These are phyloP conservation scores for Bombus polaris DNA, from an alignment of 1,140 invertebrate genomes.

Conservation along the genomic window DNA sequence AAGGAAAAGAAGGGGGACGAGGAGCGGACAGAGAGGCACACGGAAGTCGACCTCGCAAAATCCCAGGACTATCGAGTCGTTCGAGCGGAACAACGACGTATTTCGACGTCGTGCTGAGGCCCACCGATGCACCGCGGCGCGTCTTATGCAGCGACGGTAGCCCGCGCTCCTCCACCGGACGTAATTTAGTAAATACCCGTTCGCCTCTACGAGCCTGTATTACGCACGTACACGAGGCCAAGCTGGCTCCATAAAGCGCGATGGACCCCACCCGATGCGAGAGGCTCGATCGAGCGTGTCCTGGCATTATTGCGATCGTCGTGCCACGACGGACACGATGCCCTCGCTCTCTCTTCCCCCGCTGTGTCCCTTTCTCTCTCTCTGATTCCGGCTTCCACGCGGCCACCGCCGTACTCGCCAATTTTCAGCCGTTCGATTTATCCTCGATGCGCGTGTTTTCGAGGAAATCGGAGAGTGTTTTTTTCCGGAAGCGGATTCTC, in stretches of 20 bases:
- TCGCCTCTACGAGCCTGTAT: constrained; percentile 50
- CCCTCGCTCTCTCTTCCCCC: constrained; percentile 21
- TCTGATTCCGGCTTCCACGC: not conserved
- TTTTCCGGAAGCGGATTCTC: not conserved
- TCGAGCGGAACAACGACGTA: constrained; percentile 25
- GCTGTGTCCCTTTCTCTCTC: not conserved
- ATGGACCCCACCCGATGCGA: constrained; percentile 61
- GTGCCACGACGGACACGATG: constrained; percentile 60
- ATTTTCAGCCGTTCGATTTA: not conserved
- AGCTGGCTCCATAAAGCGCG: constrained; percentile 58
- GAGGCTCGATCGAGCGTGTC: constrained; percentile 68
- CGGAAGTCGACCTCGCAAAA: constrained; percentile 28
- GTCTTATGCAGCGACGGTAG: constrained; percentile 43
- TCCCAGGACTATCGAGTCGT: constrained; percentile 23
- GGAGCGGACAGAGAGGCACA: not conserved
- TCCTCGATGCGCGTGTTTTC: not conserved
- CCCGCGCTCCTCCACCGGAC: constrained; percentile 49
- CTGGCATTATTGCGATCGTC: constrained; percentile 68
- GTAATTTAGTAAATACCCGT: constrained; percentile 65
- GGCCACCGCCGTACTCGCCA: too few species aligned
- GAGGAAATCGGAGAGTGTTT: not conserved
- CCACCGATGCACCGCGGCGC: not conserved
- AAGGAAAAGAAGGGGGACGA: not conserved
- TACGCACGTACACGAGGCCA: constrained; percentile 43
- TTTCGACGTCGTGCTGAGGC: constrained; percentile 38